Base-by-base conservation (phyloP, 1,140 invertebrate genomes). In the Dinoponera quadriceps region DNA sequence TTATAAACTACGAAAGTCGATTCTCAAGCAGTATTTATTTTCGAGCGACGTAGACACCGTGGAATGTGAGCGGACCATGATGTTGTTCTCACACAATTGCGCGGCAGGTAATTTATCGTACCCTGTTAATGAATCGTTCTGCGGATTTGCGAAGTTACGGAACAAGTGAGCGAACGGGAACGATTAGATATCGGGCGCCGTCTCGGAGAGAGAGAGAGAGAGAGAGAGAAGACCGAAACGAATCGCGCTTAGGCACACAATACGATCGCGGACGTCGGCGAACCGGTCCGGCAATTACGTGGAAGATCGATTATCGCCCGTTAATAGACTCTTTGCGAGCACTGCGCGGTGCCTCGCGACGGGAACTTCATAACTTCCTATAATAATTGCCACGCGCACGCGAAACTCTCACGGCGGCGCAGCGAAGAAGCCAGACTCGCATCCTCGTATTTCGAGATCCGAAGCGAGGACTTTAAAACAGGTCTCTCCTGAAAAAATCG, bases 221-320 rank as follows among this genome's bases (percentile, higher is more conserved):
- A 49, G 38, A 82, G 60, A 33, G 65, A 71, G 25, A 44, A 65
- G 72, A 66, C 49, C 49, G 54, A 68, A 69, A 78, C 82, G 73
- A 63, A 62, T 72, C 62, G 66, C 57, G 55, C 80, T 84, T 87
- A 84, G 83, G 68, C 69, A 83, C 57, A 57, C 63, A 78, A 74
- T 51, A 83, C 29, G 84, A 83, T 86, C 65, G 72, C 63, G 69
- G 60, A 59, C 74, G 82, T 69, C 44, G 71, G 51, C 55, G 73
- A 88, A 88, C 86, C 86, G 85, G 85, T 88, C 57, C 69, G 62
- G 85, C 82, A 88, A 88, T 88, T 88, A 88, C 82, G 27, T 27
- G 25, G 69, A 59, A 88, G 86, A 88, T 87, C 85, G 86, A 88
- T 88, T 84, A 86, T 80, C 59, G 69, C 13, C 57, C 78, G 62